Evolutionary conservation across 2,888 invertebrate species (phyloP).

Genomic region (Blomia tropicalis): DNA sequence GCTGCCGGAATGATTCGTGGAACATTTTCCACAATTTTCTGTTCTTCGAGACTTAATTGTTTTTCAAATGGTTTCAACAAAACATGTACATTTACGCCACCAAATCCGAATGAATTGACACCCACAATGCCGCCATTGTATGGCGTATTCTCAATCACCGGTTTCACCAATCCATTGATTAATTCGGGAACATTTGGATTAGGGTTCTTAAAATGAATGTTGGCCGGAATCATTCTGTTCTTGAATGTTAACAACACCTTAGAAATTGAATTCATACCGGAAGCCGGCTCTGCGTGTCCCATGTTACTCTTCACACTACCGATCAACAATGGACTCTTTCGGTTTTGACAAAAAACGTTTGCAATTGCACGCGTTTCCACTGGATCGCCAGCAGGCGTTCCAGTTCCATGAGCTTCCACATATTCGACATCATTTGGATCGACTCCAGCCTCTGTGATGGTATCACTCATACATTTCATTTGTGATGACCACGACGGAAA

Average conservation of each 20-base stretch:
- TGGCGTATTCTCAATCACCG: conserved; percentile 60
- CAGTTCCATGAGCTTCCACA: conserved; percentile 95
- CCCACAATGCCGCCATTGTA: conserved; percentile 84
- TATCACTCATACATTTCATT: conserved; percentile 49
- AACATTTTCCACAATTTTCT: conserved; percentile 33
- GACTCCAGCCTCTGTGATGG: conserved; percentile 65
- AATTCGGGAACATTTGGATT: conserved; percentile 84
- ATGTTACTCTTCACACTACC: conserved; percentile 97
- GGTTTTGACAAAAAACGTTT: conserved; percentile 69
- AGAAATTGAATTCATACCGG: conserved; percentile 68
- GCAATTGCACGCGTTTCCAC: conserved; percentile 90
- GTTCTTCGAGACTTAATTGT: conserved; percentile 4
- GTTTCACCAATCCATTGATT: conserved; percentile 70
- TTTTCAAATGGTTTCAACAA: conserved; percentile 63
- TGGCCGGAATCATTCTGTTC: conserved; percentile 66
- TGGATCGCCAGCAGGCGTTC: conserved; percentile 95
- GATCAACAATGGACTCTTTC: conserved; percentile 61
- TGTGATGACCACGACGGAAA: conserved; percentile 49
- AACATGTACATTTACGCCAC: conserved; percentile 88
- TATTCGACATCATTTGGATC: conserved; percentile 68
- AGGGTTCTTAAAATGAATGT: conserved; percentile 70
- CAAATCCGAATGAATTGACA: conserved; percentile 93
- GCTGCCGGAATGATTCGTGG: conserved; percentile 59
- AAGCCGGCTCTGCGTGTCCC: conserved; percentile 74
- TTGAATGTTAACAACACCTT: conserved; percentile 89